A percentile compares a stretch with the other conserved stretches of the same genome.
phyloP scores from a whole-genome alignment of 2,888 invertebrate genomes.

The Caradrina kadenii region DNA sequence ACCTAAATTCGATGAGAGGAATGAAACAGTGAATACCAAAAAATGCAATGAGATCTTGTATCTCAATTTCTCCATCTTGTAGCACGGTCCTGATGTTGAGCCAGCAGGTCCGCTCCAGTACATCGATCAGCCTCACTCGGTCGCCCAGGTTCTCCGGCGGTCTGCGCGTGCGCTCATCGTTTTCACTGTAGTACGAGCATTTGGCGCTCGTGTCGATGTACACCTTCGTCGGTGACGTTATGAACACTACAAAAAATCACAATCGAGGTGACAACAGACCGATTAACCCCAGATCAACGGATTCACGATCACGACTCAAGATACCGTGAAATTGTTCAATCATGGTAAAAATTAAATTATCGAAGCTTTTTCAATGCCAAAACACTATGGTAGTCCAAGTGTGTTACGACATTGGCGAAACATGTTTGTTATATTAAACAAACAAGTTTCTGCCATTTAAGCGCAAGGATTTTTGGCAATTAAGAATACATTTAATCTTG shows the following conservation, averaged over 20 bases:
- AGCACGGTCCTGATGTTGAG: constrained; percentile 83
- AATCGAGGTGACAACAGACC: constrained; percentile 72
- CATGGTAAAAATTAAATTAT: constrained; percentile 41
- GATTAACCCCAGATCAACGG: constrained; percentile 28
- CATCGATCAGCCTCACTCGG: constrained; percentile 78
- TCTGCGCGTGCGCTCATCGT: constrained; percentile 79
- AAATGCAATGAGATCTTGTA: constrained; percentile 88
- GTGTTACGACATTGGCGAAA: constrained; percentile 40
- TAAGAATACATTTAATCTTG: constrained; percentile 49
- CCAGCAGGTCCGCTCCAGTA: constrained; percentile 81
- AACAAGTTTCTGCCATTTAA: constrained; percentile 40
- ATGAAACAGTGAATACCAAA: constrained; percentile 75
- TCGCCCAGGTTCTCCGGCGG: constrained; percentile 66
- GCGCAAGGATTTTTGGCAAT: constrained; percentile 53
- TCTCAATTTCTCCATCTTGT: constrained; percentile 85
- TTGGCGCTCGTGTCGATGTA: constrained; percentile 87
- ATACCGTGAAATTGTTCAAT: constrained; percentile 47
- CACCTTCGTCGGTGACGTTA: constrained; percentile 90
- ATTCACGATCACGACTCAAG: constrained; percentile 52
- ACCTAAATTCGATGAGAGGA: background rate
- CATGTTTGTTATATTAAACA: constrained; percentile 41
- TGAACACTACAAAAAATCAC: constrained; percentile 83
- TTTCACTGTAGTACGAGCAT: constrained; percentile 85
- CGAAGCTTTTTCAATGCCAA: constrained; percentile 50
- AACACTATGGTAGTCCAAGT: constrained; percentile 34